Evolutionary conservation across 2,888 invertebrate species (phyloP).

Genomic region (Lasioglossum oenotherae): DNA sequence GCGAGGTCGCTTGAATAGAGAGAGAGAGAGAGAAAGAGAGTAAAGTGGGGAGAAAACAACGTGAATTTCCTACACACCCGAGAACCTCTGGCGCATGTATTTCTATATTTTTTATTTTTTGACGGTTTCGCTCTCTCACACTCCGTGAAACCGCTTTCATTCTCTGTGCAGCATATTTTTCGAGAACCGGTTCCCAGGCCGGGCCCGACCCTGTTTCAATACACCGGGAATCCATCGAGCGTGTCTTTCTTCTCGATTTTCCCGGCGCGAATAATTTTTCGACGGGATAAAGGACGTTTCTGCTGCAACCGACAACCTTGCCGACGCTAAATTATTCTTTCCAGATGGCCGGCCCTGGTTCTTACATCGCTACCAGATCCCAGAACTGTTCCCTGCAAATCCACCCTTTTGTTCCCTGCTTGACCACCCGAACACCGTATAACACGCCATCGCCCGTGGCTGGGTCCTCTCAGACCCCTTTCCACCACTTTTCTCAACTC

Average conservation of each 20-base stretch:
- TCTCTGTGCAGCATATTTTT: constrained; percentile 16
- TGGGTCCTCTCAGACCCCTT: neutral
- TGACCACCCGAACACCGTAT: neutral
- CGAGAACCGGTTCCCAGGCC: constrained; percentile 22
- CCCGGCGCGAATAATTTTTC: constrained; percentile 37
- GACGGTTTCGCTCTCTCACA: neutral
- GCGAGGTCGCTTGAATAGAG: neutral
- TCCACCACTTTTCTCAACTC: too few relatives aligned
- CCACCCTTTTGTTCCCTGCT: constrained; percentile 1
- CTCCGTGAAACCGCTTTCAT: neutral
- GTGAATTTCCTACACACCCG: neutral
- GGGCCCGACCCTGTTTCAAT: constrained; percentile 5
- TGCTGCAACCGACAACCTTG: constrained; percentile 44
- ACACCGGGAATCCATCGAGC: constrained; percentile 4
- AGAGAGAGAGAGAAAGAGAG: neutral
- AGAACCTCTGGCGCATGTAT: neutral
- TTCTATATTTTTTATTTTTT: neutral
- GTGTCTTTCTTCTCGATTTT: constrained; percentile 8
- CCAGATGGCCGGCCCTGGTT: neutral
- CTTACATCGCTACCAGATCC: neutral
- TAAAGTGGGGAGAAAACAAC: neutral
- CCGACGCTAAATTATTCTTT: constrained; percentile 36
- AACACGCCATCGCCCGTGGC: neutral
- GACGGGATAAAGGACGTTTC: constrained; percentile 35
- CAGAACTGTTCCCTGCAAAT: neutral